Conservation (phyloP, 1,140 invertebrate genomes). For the Meloidogyne floridensis region DNA sequence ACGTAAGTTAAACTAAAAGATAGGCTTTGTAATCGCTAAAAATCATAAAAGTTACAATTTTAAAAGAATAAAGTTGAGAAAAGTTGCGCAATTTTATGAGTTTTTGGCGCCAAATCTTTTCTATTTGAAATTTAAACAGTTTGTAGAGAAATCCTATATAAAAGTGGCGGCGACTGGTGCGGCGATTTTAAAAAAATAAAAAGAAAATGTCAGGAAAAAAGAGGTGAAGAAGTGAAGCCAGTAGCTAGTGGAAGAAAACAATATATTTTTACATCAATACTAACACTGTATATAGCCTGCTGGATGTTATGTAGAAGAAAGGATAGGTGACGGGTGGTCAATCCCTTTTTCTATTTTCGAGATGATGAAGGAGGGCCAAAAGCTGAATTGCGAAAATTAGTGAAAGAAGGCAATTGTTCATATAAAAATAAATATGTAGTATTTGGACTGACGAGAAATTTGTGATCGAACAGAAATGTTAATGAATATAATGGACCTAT, state of each 20-base stretch:
- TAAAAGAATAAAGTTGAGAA: no score
- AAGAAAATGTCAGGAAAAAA: neutral
- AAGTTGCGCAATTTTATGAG: neutral
- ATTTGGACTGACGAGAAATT: neutral
- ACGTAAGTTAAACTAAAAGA: no score
- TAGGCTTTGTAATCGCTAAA: no score
- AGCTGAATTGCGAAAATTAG: neutral
- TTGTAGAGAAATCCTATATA: neutral
- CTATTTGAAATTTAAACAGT: neutral
- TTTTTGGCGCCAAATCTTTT: constrained; percentile 5
- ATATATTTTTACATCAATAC: constrained; percentile 1
- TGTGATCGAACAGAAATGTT: no score
- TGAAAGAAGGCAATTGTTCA: neutral
- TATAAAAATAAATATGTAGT: neutral
- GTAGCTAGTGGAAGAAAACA: neutral
- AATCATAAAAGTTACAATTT: no score
- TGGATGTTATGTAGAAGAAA: neutral
- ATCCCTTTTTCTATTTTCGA: neutral
- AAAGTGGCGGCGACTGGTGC: constrained; percentile 1
- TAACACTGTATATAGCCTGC: neutral
- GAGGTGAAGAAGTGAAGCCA: neutral
- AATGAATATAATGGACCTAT: no score
- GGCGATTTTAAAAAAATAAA: constrained; percentile 3
- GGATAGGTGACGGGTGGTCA: constrained; percentile 3
- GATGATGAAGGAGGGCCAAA: neutral